phyloP scores from a whole-genome alignment of 2,113 vertebrate species.

The Alaudala cheleensis region DNA sequence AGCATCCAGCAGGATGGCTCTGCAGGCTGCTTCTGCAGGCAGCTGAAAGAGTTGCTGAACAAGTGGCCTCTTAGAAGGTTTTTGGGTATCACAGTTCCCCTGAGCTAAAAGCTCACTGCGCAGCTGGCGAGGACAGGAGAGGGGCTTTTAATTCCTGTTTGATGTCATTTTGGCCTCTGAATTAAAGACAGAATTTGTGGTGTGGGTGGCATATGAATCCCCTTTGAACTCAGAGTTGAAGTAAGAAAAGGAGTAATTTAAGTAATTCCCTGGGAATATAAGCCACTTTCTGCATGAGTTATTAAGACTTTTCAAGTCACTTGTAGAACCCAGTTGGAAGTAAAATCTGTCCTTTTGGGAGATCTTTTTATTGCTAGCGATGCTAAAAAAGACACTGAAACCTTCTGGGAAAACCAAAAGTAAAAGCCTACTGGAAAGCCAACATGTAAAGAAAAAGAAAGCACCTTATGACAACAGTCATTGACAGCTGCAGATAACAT shows the following conservation, averaged over 20 bases:
- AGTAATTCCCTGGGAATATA: slow-evolving; percentile 30
- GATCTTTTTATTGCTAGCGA: slow-evolving; percentile 7
- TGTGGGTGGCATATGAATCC: neutral
- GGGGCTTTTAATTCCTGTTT: neutral
- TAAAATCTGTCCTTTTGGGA: slow-evolving; percentile 23
- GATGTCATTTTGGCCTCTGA: slow-evolving; percentile 12
- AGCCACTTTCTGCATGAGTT: slow-evolving; percentile 21
- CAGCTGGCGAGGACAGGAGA: neutral
- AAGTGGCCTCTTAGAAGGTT: neutral
- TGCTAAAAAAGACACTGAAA: neutral
- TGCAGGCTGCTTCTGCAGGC: neutral
- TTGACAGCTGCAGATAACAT: neutral
- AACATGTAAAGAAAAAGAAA: neutral
- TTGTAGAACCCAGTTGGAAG: slow-evolving; percentile 8
- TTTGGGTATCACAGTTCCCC: neutral
- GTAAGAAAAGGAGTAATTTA: slow-evolving; percentile 15
- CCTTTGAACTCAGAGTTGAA: neutral
- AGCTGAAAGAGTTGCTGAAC: neutral
- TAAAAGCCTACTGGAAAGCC: neutral
- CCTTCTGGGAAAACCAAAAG: slow-evolving; percentile 13
- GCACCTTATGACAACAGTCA: accelerated
- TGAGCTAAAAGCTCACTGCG: neutral
- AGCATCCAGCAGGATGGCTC: neutral
- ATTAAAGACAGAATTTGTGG: neutral
- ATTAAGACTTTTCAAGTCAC: slow-evolving; percentile 42